Base-by-base conservation (phyloP, 2,113 vertebrate genomes). In the Mormyrus lacerda region DNA sequence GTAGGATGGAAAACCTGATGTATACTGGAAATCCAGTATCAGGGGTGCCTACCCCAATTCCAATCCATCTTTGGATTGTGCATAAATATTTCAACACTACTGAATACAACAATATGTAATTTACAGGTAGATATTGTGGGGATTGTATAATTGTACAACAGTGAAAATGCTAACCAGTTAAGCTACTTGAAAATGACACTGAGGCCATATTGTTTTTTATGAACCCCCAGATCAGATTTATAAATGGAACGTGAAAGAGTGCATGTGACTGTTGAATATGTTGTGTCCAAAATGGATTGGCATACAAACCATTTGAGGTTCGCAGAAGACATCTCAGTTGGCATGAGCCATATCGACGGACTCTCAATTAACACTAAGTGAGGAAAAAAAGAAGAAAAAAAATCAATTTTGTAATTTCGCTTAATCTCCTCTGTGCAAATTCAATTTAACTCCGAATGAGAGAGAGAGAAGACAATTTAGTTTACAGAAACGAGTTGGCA, bases 341-440 rank as follows among this genome's bases (percentile, higher is more conserved):
- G 45, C 69, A 50, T 53, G 47, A 50, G 39, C 88, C 17, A 10
- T 50, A 27, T 51, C 47, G 27, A 79, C 35, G 31, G 45, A 45
- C 55, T 42, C 58, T 27, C 87, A 47, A 45, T 88, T 88, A 65
- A 69, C 58, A 69, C 58, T 44, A 61, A 61, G 55, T 87, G 85
- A 47, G 84, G 79, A 69, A 42, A 42, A 42, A 7, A 2, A 65
- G 13, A 1, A 31, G 3, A 11, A 87, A 61, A 45, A 31, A 50
- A 88, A 76, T 88, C 61, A 48, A 76, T 88, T 27, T 88, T 31
- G n/a, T 24, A 88, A 50, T 51, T 79, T 48, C 24, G 4, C 45
- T 79, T 48, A 48, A 31, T 88, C 47, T 48, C 69, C 17, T 69
- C 27, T 76, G 65, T 21, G 27, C 88, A 88, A 61, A 51, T 76